These are phyloP conservation scores for Hyperoodon ampullatus DNA, from an alignment of 2,113 vertebrate genomes.

Conservation along the genomic window DNA sequence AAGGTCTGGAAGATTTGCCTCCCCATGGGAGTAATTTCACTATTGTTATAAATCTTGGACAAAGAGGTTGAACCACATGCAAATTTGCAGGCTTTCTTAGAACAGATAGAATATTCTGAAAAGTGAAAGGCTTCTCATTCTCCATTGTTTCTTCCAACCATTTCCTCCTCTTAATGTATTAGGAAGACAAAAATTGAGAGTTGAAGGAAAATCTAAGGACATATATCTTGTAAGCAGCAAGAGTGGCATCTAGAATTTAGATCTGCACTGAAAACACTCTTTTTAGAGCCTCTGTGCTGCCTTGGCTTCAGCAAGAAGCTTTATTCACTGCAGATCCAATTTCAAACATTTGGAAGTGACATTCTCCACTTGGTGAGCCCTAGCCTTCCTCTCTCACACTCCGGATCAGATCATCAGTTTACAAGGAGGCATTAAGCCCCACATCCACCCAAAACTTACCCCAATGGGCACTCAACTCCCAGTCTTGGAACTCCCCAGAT, in stretches of 20 bases:
- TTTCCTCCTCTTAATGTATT: not conserved
- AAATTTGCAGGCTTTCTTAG: not conserved
- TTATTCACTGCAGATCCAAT: not conserved
- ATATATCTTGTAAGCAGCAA: not conserved
- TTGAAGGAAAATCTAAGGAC: not conserved
- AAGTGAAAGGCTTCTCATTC: not conserved
- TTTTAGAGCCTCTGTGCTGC: not conserved
- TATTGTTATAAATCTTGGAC: conserved; percentile 6
- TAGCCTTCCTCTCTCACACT: not conserved
- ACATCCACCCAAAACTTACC: not conserved
- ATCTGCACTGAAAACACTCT: not conserved
- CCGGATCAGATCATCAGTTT: not conserved
- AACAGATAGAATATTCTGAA: not conserved
- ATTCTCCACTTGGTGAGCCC: not conserved
- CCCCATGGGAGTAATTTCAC: not conserved
- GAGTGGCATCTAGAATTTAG: not conserved
- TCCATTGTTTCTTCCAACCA: not conserved
- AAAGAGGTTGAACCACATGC: not conserved
- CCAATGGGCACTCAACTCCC: not conserved
- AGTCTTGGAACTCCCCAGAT: not conserved
- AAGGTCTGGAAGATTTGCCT: not conserved
- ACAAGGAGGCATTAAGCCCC: not conserved
- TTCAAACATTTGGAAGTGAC: not conserved
- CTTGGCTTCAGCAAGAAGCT: not conserved
- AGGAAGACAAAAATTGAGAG: not conserved